Base-by-base conservation (phyloP, 2,797 vertebrate species). In the Nannoperca australis region DNA sequence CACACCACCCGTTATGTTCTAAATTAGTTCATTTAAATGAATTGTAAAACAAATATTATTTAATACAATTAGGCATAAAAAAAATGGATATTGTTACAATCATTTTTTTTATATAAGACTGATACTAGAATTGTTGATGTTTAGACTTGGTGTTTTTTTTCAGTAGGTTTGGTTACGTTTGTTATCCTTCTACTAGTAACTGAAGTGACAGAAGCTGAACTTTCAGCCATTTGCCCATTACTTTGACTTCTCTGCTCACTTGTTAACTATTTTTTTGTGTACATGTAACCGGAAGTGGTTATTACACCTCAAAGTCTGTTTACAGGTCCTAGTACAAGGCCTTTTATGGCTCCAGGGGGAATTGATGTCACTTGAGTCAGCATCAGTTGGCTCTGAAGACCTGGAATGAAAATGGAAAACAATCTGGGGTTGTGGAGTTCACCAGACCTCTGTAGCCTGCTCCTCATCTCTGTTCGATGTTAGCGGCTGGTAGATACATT, bases 31-130 rank as follows among this genome's bases (percentile, higher is more conserved):
- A 67, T 54, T 24, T 24, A 0, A 55, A 49, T 63, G 42, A 8
- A 42, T 34, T 67, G 51, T 3, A 32, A 66, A 66, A 15, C 42
- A 56, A 7, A 49, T 30, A 12, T 30, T 32, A 22, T 74, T 66
- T 54, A 45, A 50, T 15, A 20, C 24, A 4, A 45, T 54, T 5
- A 49, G n/a, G 15, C 24, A 36, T 40, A 10, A 32, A 32, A 32
- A 22, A 38, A 30, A 7, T 54, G 47, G 8, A 49, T 10, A 49
- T 62, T 44, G 22, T 42, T 20, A 32, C 24, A 67, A 4, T 18
- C 0, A 9, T 22, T 27, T 44, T 59, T 13, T 20, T 34, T 7
- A 47, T 47, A 45, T 15, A 9, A 13, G 20, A 60, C 36, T 60
- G n/a, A 40, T 60, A 13, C 17, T 47, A 3, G 27, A 47, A 47